A percentile compares a stretch with the other conserved stretches of the same genome.
Conservation (phyloP, 2,888 invertebrate species). For the Torymus tubicola region DNA sequence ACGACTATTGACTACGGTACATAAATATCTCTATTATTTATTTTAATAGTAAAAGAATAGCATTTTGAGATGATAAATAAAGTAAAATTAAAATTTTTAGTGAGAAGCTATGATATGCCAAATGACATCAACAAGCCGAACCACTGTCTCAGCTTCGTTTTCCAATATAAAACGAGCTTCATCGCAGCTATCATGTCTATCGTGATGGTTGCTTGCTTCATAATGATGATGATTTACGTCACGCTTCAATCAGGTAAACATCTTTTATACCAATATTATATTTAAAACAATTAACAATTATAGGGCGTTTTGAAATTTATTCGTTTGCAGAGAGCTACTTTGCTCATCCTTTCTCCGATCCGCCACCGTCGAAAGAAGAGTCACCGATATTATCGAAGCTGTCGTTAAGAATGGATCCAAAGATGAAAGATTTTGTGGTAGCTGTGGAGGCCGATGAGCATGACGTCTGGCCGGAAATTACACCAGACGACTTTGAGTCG, state of each 20-base stretch:
- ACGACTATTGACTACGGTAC: slow-evolving; percentile 35
- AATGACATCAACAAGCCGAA: slow-evolving; percentile 14
- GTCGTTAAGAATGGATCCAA: neutral
- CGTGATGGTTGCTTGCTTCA: slow-evolving; percentile 12
- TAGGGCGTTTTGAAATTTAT: no score
- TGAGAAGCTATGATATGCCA: neutral
- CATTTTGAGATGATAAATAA: neutral
- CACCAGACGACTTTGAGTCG: neutral
- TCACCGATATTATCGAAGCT: neutral
- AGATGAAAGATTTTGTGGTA: neutral
- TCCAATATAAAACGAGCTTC: slow-evolving; percentile 27
- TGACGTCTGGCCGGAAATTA: neutral
- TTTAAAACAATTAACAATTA: no score
- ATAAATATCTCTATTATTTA: neutral
- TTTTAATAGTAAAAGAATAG: neutral
- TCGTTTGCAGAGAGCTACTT: no score
- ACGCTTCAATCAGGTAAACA: slow-evolving; percentile 29
- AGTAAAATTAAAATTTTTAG: slow-evolving; percentile 13
- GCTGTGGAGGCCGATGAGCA: neutral
- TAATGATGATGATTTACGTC: slow-evolving; percentile 36
- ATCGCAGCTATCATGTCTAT: slow-evolving; percentile 4
- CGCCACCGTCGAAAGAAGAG: neutral
- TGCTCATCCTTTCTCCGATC: neutral
- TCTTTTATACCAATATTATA: neutral
- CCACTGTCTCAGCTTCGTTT: neutral